A percentile compares a stretch with the other conserved stretches of the same genome.
phyloP scores from a whole-genome alignment of 1,140 invertebrate species.

The Varroa destructor region DNA sequence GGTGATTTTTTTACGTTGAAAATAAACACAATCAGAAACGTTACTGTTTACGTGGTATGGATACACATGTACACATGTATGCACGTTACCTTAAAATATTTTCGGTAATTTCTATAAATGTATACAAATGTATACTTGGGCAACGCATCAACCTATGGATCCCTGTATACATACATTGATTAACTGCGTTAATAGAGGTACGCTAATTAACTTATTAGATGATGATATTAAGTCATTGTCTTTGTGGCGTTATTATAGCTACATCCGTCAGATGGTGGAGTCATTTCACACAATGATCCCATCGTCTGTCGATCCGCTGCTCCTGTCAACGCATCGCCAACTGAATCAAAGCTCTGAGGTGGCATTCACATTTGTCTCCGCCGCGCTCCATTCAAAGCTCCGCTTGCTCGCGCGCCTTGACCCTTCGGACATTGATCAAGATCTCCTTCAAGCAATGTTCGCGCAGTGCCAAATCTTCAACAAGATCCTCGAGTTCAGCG shows the following conservation, averaged over 20 bases:
- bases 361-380: constrained; percentile 20
- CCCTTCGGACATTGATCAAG: constrained; percentile 12
- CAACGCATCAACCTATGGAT: no score
- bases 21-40: not conserved
- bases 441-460: constrained; percentile 19
- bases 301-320: constrained; percentile 26
- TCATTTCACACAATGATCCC: constrained; percentile 28
- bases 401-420: constrained; percentile 9
- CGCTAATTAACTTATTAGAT: no score
- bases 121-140: no score
- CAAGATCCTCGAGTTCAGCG: constrained; percentile 26
- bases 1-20: not conserved
- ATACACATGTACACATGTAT: no score
- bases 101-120: no score
- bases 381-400: constrained; percentile 6
- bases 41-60: not conserved
- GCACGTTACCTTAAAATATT: no score
- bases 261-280: constrained; percentile 28
- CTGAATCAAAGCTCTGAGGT: constrained; percentile 21
- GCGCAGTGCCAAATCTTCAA: constrained; percentile 28
- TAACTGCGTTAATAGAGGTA: no score
- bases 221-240: no score
- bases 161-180: no score
- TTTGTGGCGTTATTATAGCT: not conserved
- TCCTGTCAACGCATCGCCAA: constrained; percentile 19